A percentile compares a stretch with the other conserved stretches of the same genome.
Conservation (phyloP, 2,888 invertebrate genomes). For the Diplolepis rosae region DNA sequence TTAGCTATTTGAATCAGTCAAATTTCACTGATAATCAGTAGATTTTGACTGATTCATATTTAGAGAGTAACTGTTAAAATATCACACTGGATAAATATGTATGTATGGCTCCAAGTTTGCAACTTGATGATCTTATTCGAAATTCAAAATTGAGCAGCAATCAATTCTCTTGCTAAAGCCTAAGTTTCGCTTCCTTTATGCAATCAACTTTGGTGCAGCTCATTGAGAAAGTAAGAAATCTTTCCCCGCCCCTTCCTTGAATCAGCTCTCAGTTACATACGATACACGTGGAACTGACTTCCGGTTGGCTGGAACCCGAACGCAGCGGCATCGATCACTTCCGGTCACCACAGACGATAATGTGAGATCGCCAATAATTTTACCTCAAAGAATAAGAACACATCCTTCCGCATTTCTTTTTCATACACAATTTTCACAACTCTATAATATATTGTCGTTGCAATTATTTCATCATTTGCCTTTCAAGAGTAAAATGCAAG, state of each 20-base stretch:
- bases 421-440: background rate
- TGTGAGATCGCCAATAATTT: conserved; percentile 7
- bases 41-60: too few relatives aligned
- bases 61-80: too few relatives aligned
- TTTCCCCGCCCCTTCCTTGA: conserved; percentile 42
- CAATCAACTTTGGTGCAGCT: conserved; percentile 60
- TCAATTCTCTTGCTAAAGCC: conserved; percentile 7
- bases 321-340: conserved; percentile 67
- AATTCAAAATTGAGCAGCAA: background rate
- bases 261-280: conserved; percentile 53
- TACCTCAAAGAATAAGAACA: conserved; percentile 19
- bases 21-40: too few relatives aligned
- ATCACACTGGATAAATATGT: too few relatives aligned
- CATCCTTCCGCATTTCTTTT: background rate
- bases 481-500: background rate
- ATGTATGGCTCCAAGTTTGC: too few relatives aligned
- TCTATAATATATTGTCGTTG: background rate
- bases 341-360: conserved; percentile 54
- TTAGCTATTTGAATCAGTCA: too few relatives aligned
- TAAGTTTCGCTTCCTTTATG: conserved; percentile 49
- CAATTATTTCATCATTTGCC: background rate
- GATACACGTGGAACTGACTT: conserved; percentile 61
- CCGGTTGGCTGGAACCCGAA: conserved; percentile 62
- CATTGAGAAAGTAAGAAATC: conserved; percentile 58
- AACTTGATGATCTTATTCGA: background rate